These are phyloP conservation scores for Catocala fraxini DNA, from an alignment of 2,888 invertebrate genomes.

Conservation along the genomic window DNA sequence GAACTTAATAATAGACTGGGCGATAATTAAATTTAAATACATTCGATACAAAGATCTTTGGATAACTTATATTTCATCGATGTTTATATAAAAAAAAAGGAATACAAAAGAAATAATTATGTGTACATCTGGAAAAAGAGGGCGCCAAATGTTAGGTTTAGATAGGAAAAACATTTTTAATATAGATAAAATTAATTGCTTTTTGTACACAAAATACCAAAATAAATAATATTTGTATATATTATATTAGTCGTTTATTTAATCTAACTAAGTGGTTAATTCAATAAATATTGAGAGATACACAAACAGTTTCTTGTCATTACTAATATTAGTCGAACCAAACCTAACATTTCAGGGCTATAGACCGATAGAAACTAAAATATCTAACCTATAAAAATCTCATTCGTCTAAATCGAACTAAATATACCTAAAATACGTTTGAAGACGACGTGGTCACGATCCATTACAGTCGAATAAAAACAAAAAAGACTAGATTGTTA, in stretches of 20 bases:
- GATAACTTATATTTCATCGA: constrained; percentile 51
- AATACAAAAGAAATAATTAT: constrained; percentile 37
- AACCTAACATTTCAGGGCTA: constrained; percentile 17
- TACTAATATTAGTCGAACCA: constrained; percentile 12
- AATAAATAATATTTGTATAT: not conserved
- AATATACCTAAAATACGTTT: constrained; percentile 48
- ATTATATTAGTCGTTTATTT: not conserved
- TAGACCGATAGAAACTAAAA: constrained; percentile 26
- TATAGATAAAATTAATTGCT: constrained; percentile 14
- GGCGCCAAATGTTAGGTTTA: constrained; percentile 19
- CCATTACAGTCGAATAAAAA: constrained; percentile 73
- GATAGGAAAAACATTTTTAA: constrained; percentile 6
- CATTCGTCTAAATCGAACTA: constrained; percentile 53
- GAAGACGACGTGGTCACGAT: constrained; percentile 62
- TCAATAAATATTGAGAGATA: constrained; percentile 18
- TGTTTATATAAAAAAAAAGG: constrained; percentile 33
- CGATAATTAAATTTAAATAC: constrained; percentile 35
- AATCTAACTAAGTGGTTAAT: constrained; percentile 8
- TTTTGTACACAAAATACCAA: constrained; percentile 20
- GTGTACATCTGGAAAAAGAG: constrained; percentile 25
- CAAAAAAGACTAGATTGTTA: constrained; percentile 84
- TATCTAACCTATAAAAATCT: constrained; percentile 52
- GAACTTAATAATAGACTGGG: not conserved
- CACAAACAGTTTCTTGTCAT: constrained; percentile 12
- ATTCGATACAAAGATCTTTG: constrained; percentile 57